phyloP scores from a whole-genome alignment of 2,113 vertebrate species.

The Cathartes aura region DNA sequence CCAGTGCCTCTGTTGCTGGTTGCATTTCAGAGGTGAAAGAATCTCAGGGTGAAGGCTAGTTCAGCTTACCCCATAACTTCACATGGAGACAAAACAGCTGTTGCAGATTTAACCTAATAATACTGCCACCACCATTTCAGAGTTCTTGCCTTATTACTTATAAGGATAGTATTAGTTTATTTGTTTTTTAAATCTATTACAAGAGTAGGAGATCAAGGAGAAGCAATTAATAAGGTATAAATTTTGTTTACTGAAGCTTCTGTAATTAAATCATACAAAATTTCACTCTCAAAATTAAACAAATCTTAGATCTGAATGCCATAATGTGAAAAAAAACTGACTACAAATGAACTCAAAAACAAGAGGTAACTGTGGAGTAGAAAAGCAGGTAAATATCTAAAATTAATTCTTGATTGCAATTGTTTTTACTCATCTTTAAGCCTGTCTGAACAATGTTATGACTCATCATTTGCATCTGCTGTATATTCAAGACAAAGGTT shows the following conservation, averaged over 20 bases:
- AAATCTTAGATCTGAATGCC: neutral
- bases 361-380: neutral
- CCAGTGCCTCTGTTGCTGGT: neutral
- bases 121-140: neutral
- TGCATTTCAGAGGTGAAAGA: neutral
- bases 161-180: neutral
- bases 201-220: neutral
- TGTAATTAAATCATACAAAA: neutral
- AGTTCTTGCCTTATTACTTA: neutral
- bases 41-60: constrained; percentile 29
- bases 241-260: neutral
- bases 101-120: neutral
- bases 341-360: neutral
- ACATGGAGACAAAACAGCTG: neutral
- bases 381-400: neutral
- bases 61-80: neutral
- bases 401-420: neutral
- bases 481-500: neutral
- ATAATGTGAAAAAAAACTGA: neutral
- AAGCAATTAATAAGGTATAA: neutral
- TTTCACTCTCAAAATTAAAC: neutral
- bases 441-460: neutral
- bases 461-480: neutral
- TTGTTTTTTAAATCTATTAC: neutral
- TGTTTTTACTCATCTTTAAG: neutral